Conservation (phyloP, 2,113 vertebrate genomes). For the Dasyprocta punctata region DNA sequence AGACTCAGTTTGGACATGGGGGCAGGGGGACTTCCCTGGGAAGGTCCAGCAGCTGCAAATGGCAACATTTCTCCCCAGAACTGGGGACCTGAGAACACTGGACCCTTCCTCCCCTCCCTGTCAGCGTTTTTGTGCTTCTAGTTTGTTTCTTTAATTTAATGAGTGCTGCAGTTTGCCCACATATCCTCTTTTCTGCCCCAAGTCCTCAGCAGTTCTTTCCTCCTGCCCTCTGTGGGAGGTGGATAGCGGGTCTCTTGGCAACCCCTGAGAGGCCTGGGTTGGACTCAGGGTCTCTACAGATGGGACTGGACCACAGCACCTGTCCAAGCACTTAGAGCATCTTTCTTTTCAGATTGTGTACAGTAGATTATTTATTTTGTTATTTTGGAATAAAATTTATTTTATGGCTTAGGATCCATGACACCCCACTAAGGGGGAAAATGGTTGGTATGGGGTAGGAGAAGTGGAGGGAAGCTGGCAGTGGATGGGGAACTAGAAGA, state of each 20-base stretch:
- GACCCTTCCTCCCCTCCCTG: constrained; percentile 39
- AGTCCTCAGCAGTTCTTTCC: constrained; percentile 39
- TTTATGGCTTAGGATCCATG: constrained; percentile 90
- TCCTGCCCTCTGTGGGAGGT: not conserved
- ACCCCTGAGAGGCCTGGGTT: constrained; percentile 62
- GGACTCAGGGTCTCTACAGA: constrained; percentile 56
- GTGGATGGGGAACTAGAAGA: not conserved
- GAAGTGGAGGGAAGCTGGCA: not conserved
- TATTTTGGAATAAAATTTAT: constrained; percentile 97
- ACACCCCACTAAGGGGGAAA: not conserved
- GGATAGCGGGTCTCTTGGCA: constrained; percentile 3
- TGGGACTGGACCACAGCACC: constrained; percentile 52
- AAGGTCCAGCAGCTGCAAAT: constrained; percentile 64
- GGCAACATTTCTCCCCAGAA: constrained; percentile 17
- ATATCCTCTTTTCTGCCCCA: not conserved
- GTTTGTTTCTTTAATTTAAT: constrained; percentile 77
- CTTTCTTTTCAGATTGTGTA: constrained; percentile 90
- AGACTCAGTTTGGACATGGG: constrained; percentile 65
- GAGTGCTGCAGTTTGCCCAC: constrained; percentile 69
- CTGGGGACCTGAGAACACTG: constrained; percentile 61
- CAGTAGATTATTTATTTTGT: constrained; percentile 99
- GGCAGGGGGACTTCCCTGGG: constrained; percentile 57
- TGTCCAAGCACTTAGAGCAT: constrained; percentile 79
- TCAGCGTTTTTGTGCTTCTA: constrained; percentile 74
- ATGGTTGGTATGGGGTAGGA: not conserved